phyloP scores from a whole-genome alignment of 2,113 vertebrate genomes.

The Tetraodon nigroviridis region DNA sequence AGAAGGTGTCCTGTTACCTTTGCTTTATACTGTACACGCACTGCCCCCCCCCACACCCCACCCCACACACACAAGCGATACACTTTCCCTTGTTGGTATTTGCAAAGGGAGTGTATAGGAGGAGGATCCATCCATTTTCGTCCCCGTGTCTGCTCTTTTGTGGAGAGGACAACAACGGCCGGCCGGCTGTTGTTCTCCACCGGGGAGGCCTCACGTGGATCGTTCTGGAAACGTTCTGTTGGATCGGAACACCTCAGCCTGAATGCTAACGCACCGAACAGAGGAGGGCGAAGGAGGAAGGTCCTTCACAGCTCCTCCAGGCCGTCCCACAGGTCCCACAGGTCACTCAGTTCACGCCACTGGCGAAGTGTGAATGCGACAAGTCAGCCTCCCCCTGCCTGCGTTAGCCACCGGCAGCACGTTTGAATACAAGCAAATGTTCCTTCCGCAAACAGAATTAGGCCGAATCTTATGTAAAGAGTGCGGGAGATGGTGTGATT shows the following conservation, averaged over 20 bases:
- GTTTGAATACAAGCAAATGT: too few species aligned
- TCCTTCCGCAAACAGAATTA: not conserved
- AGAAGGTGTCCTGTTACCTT: slow-evolving; percentile 1
- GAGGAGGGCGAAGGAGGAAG: slow-evolving; percentile 22
- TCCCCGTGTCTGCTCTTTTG: slow-evolving; percentile 42
- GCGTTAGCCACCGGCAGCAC: too few species aligned
- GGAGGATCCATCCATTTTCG: slow-evolving; percentile 28
- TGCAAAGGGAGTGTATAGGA: slow-evolving; percentile 27
- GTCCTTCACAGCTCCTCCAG: slow-evolving; percentile 54
- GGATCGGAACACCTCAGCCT: slow-evolving; percentile 34
- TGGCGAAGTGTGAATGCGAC: too few species aligned
- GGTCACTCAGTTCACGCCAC: slow-evolving; percentile 33
- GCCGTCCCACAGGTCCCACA: not conserved
- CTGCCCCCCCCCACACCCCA: not conserved
- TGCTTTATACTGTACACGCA: not conserved
- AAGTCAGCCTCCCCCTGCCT: too few species aligned
- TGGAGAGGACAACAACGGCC: slow-evolving; percentile 51
- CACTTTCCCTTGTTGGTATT: slow-evolving; percentile 6
- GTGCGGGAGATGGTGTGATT: not conserved
- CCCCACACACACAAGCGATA: not conserved
- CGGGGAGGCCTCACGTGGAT: slow-evolving; percentile 53
- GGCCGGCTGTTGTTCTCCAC: slow-evolving; percentile 49
- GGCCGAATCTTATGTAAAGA: slow-evolving; percentile 5
- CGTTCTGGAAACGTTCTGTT: slow-evolving; percentile 63
- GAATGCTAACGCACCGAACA: slow-evolving; percentile 24